These are phyloP conservation scores for Romanogobio albipinnatus DNA, from an alignment of 2,113 vertebrate genomes.

Conservation along the genomic window DNA sequence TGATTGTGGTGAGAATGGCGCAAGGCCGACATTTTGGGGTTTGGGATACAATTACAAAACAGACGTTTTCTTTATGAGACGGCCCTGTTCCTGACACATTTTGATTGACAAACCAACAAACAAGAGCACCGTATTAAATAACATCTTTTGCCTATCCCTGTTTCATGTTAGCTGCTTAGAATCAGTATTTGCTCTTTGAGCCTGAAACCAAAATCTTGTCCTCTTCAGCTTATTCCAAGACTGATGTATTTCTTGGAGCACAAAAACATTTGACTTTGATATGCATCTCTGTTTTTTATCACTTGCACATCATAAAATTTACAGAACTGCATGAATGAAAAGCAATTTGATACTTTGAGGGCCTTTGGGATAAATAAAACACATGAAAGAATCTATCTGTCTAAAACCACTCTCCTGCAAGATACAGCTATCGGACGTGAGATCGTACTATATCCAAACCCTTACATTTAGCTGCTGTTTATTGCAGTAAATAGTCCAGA, in stretches of 20 bases:
- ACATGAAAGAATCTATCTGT: background rate
- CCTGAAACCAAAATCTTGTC: background rate
- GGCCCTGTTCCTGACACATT: background rate
- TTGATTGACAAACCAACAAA: too few relatives aligned
- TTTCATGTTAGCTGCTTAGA: background rate
- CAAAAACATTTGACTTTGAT: slow-evolving; percentile 25
- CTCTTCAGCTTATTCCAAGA: background rate
- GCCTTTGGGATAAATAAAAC: slow-evolving; percentile 4
- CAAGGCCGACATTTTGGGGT: background rate
- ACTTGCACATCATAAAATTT: background rate
- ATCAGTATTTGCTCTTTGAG: background rate
- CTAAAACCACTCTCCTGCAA: background rate
- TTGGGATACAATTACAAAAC: background rate
- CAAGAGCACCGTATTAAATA: too few relatives aligned
- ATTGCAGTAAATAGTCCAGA: background rate
- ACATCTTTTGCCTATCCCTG: background rate
- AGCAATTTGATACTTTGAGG: background rate
- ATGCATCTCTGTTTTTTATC: background rate
- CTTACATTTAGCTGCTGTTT: background rate
- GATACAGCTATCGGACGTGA: background rate
- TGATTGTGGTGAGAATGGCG: background rate
- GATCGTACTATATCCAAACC: slow-evolving; percentile 4
- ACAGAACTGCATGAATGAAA: slow-evolving; percentile 11
- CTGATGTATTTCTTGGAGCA: slow-evolving; percentile 10
- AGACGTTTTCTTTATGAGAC: background rate